Evolutionary conservation across 2,797 vertebrate species (phyloP), one percentile per base, ranked within the genome.

Genomic region (Sebastiscus albofasciatus): DNA sequence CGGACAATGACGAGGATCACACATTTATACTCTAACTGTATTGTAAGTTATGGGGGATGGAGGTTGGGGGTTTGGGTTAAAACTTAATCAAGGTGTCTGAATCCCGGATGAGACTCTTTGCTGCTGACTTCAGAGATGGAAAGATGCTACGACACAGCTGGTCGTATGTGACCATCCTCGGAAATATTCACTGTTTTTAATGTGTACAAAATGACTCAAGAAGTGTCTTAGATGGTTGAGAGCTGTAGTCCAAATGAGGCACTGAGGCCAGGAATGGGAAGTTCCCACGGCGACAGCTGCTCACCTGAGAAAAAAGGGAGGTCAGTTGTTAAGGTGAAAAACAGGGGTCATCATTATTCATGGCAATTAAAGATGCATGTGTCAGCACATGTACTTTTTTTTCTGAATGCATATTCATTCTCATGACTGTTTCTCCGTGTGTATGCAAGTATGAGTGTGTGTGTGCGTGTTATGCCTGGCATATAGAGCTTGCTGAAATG

Each of bases 301-400:
- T 72, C 46, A 39, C 72, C 69, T 71, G 77, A 81, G 59, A 76
- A 76, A 80, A 72, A 80, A 72, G 42, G 42, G 77, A 86, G 72
- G 66, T 78, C 54, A 79, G 67, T 56, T 39, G 82, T 82, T 72
- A 26, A 71, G 85, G 70, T 75, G 66, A 77, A 59, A 80, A 81
- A 80, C 70, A 71, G 77, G 70, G 64, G 75, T 88, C 69, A 61
- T 81, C 49, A 79, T 86, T 76, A 86, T 81, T 85, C 89, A 87
- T 71, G 66, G 91, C 79, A 92, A 89, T 86, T 86, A 86, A 66
- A 79, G 74, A 80, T 81, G 90, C 86, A 90, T 88, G 86, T 90
- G 87, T 93, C 67, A 39, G 29, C 89, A 90, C 88, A 87, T 88
- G 78, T 73, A 68, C 73, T 79, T 90, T 78, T 90, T 59, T 59